Base-by-base conservation (phyloP, 2,797 vertebrate species). In the Rhinatrema bivittatum region DNA sequence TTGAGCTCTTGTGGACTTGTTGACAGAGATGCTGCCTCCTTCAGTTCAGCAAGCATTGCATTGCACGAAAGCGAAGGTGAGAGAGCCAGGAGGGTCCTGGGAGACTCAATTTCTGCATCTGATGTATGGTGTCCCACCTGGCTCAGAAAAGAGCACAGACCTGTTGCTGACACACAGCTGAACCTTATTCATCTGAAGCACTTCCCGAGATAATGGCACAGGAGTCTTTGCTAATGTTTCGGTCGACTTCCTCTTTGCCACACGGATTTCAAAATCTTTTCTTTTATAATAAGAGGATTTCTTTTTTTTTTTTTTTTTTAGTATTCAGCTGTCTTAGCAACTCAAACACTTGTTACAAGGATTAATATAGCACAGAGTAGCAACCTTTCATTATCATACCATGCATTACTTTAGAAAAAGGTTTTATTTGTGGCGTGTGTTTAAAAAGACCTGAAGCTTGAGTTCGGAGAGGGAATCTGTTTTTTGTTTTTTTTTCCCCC, bases 151-250 rank as follows among this genome's bases (percentile, higher is more conserved):
- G n/a, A n/a, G n/a, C n/a, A n/a, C n/a, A n/a, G n/a, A n/a, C n/a
- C n/a, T n/a, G 49, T 49, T 47, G 43, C 34, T 34, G 25, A 30
- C n/a, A 13, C 12, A 11, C 29, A 23, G 14, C 30, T 60, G 44
- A 54, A 58, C 32, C 31, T 53, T 50, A 56, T 53, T 64, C 60
- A 60, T 42, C 52, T 42, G 42, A 40, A 39, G 33, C 55, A 28
- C 39, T 60, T 69, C 36, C 40, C 36, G 34, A 38, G 26, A 25
- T 43, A 20, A 34, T 34, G 32, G 58, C 42, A 20, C 25, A 13
- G 16, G 23, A 33, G 22, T 23, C 36, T 36, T 36, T 39, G 48
- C 51, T 52, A 49, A 52, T 32, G 35, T 61, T 47, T 60, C 42
- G 52, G 34, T 24, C 12, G 2, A 30, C 36, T 49, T 25, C 31